Conservation (phyloP, 2,888 invertebrate species). For the Eustalomyia histrio region DNA sequence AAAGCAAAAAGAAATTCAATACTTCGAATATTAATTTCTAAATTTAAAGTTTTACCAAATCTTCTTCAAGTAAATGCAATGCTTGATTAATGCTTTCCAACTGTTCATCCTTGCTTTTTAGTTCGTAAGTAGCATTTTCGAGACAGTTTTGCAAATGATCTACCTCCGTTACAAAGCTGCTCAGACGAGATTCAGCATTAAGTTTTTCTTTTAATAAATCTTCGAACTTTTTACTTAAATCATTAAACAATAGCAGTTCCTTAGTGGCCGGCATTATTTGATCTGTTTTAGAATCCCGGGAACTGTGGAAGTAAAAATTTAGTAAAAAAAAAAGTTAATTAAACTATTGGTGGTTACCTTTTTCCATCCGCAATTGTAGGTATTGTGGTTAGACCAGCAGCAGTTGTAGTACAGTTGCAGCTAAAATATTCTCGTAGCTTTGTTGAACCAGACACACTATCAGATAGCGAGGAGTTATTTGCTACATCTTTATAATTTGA, state of each 20-base stretch:
- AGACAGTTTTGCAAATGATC: conserved; percentile 80
- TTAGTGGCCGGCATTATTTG: conserved; percentile 70
- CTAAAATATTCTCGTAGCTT: conserved; percentile 29
- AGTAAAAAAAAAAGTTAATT: neutral
- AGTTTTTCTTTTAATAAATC: conserved; percentile 77
- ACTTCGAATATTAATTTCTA: neutral
- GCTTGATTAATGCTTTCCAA: conserved; percentile 80
- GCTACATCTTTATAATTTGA: conserved; percentile 17
- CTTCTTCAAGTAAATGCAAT: conserved; percentile 83
- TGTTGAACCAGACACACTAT: neutral
- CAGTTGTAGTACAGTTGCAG: conserved; percentile 75
- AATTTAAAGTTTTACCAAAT: conserved; percentile 79
- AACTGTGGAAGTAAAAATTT: conserved; percentile 47
- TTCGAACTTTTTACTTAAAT: conserved; percentile 77
- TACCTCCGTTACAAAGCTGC: conserved; percentile 78
- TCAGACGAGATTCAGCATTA: conserved; percentile 76
- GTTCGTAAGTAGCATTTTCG: conserved; percentile 80
- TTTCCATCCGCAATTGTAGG: conserved; percentile 69
- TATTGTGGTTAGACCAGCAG: conserved; percentile 74
- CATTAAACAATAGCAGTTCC: conserved; percentile 77
- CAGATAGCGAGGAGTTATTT: conserved; percentile 69
- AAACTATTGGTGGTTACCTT: conserved; percentile 49
- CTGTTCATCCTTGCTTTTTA: conserved; percentile 81
- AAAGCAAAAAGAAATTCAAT: conserved; percentile 16
- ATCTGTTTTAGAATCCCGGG: conserved; percentile 71